Evolutionary conservation across 2,113 vertebrate genomes (phyloP).

Genomic region (Hyperoodon ampullatus): DNA sequence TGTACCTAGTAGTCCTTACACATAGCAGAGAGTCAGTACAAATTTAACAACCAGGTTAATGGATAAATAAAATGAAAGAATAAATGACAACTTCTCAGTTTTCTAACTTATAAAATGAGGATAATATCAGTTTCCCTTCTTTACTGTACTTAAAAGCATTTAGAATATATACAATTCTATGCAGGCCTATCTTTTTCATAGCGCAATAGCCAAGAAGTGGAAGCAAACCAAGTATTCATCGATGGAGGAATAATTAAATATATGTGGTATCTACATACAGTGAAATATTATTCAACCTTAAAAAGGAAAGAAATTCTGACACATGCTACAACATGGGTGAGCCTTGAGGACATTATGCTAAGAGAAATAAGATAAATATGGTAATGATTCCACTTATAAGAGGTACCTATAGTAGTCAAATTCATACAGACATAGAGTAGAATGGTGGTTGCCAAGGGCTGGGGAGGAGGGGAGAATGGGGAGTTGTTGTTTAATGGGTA

Average conservation of each 20-base stretch:
- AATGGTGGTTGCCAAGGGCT: not conserved
- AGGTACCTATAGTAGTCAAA: not conserved
- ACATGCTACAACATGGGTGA: not conserved
- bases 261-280: not conserved
- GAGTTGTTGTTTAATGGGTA: not conserved
- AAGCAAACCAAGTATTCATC: not conserved
- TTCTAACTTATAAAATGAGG: not conserved
- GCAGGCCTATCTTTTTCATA: not conserved
- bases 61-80: not conserved
- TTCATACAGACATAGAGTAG: not conserved
- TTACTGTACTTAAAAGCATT: not conserved
- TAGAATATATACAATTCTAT: not conserved
- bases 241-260: not conserved
- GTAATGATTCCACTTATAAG: not conserved
- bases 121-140: not conserved
- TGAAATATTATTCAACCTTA: not conserved
- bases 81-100: not conserved
- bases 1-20: not conserved
- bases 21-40: not conserved
- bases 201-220: not conserved
- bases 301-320: not conserved
- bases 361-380: not conserved
- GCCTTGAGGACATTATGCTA: not conserved
- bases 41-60: not conserved
- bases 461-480: not conserved